Evolutionary conservation across 2,797 vertebrate species (phyloP).

Genomic region (Echeneis naucrates): DNA sequence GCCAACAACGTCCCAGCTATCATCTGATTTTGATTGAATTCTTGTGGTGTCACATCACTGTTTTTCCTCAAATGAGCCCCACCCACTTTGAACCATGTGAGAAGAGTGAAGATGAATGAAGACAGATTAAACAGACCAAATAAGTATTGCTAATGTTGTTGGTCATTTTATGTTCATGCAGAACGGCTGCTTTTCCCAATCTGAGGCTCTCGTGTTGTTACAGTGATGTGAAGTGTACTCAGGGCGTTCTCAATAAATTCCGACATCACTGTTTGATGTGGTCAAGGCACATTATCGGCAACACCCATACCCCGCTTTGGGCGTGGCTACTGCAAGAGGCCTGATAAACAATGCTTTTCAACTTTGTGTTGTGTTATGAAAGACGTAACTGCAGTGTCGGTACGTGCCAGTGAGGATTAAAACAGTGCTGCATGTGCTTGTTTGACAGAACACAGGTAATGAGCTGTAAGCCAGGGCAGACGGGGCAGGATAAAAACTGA

Average conservation of each 20-base stretch:
- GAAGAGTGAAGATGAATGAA: background rate
- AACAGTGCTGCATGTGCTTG: background rate
- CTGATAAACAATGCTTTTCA: background rate
- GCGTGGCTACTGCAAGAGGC: background rate
- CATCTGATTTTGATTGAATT: background rate
- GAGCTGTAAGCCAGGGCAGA: background rate
- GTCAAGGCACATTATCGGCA: background rate
- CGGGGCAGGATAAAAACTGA: conserved; percentile 1
- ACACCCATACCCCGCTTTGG: background rate
- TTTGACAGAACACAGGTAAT: background rate
- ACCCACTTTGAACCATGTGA: background rate
- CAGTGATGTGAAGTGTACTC: background rate
- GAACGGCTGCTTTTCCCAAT: background rate
- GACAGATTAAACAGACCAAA: too few relatives aligned
- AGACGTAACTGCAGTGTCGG: background rate
- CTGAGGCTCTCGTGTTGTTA: background rate
- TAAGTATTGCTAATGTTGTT: background rate
- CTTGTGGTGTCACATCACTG: background rate
- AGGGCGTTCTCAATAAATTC: background rate
- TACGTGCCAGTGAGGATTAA: background rate
- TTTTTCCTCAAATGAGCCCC: background rate
- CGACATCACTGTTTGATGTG: background rate
- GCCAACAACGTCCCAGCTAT: background rate
- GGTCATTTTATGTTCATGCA: background rate
- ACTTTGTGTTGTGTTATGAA: background rate